Percentiles rank a stretch among this genome's conserved stretches.
These are phyloP conservation scores for Bolinopsis microptera DNA, from an alignment of 37 sponge, comb jelly and placozoan species.

Conservation along the genomic window DNA sequence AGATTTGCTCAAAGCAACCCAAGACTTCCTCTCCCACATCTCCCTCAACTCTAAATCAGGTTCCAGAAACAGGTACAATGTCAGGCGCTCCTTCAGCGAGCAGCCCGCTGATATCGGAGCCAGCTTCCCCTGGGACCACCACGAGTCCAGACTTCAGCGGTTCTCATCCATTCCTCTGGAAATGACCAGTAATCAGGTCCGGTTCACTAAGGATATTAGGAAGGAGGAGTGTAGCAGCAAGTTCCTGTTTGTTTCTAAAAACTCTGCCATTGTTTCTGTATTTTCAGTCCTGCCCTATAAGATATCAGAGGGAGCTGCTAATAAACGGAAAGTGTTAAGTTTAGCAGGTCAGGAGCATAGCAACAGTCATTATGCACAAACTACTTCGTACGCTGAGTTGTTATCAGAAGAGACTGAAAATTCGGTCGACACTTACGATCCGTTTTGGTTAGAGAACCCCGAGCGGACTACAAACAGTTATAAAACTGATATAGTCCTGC, in stretches of 20 bases:
- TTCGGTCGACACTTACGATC: slow-evolving; percentile 12
- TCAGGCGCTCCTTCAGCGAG: slow-evolving; percentile 43
- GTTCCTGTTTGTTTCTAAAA: slow-evolving; percentile 48
- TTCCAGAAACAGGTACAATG: not conserved
- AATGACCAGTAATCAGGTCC: not conserved
- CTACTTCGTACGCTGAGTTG: slow-evolving; percentile 23
- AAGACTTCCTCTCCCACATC: slow-evolving; percentile 58
- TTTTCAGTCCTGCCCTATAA: slow-evolving; percentile 52
- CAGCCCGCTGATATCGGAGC: not conserved
- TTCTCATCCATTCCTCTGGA: slow-evolving; percentile 4
- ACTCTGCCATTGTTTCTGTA: not conserved
- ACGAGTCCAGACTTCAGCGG: not conserved
- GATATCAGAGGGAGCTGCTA: not conserved
- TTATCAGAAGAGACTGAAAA: slow-evolving; percentile 23
- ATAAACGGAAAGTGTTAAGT: not conserved
- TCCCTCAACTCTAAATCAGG: not conserved
- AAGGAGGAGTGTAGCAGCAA: slow-evolving; percentile 51
- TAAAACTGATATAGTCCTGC: slow-evolving; percentile 42
- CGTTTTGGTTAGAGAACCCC: slow-evolving; percentile 29
- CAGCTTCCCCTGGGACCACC: slow-evolving; percentile 6
- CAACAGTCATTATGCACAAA: not conserved
- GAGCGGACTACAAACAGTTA: slow-evolving; percentile 6
- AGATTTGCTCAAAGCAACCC: slow-evolving; percentile 22
- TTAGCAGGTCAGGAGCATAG: not conserved
- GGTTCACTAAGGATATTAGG: slow-evolving; percentile 27